Evolutionary conservation across 2,113 vertebrate genomes (phyloP).

Genomic region (Scartelaos histophorus): DNA sequence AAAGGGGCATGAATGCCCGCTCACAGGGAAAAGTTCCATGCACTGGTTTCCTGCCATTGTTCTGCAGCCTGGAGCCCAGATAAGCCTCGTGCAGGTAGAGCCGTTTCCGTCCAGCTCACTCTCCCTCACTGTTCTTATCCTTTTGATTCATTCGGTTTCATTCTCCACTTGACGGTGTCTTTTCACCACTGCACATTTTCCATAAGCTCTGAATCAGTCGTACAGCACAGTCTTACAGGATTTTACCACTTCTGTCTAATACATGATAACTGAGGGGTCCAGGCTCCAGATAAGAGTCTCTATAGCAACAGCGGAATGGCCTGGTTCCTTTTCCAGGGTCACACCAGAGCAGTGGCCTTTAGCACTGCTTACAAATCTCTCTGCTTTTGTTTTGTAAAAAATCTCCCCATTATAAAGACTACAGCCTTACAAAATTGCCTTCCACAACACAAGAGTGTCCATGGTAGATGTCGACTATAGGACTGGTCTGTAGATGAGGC

Average conservation of each 20-base stretch:
- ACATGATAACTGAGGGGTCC: conserved; percentile 71
- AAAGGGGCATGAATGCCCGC: conserved; percentile 69
- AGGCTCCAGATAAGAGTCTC: conserved; percentile 70
- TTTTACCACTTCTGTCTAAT: conserved; percentile 18
- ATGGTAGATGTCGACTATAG: conserved; percentile 2
- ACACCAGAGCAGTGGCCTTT: conserved; percentile 28
- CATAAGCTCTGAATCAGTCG: not conserved
- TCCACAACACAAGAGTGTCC: not conserved
- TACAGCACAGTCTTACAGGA: not conserved
- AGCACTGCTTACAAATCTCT: conserved; percentile 27
- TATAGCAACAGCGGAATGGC: conserved; percentile 63
- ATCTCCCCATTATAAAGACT: not conserved
- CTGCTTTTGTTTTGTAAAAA: conserved; percentile 16
- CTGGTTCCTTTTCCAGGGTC: conserved; percentile 56
- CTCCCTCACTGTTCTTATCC: conserved; percentile 43
- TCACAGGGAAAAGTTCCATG: conserved; percentile 77
- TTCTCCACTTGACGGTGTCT: conserved; percentile 7
- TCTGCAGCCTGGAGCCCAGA: conserved; percentile 73
- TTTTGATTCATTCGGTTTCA: conserved; percentile 14
- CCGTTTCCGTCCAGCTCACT: conserved; percentile 55
- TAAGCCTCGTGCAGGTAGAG: conserved; percentile 78
- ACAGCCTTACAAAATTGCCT: not conserved
- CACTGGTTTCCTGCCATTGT: conserved; percentile 82
- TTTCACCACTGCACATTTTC: conserved; percentile 3
- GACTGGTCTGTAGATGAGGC: not conserved